Percentiles rank a stretch among this genome's conserved stretches.
Evolutionary conservation across 2,888 invertebrate genomes (phyloP).

Genomic region (Diplolepis rosae): DNA sequence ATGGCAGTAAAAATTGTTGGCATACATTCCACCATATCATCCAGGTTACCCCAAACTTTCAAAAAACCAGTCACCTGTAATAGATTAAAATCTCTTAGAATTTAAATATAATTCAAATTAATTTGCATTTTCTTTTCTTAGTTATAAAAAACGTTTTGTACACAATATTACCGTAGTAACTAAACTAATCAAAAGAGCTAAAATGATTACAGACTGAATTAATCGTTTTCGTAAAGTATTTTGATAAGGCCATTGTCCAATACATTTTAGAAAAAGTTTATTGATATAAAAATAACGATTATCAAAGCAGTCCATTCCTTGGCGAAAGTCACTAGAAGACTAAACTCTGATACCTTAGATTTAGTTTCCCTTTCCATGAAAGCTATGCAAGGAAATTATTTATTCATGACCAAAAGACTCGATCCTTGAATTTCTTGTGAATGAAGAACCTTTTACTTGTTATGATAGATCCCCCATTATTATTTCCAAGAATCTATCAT

Average conservation of each 20-base stretch:
- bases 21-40: neutral
- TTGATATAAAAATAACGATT: conserved; percentile 4
- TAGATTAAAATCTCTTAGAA: too few relatives aligned
- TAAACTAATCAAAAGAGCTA: neutral
- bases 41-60: neutral
- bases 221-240: neutral
- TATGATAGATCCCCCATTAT: too few relatives aligned
- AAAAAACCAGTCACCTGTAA: neutral
- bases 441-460: too few relatives aligned
- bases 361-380: neutral
- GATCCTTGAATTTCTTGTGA: too few relatives aligned
- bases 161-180: neutral
- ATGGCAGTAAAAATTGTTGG: neutral
- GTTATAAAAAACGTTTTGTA: too few relatives aligned
- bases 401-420: too few relatives aligned
- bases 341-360: neutral
- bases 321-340: neutral
- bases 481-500: too few relatives aligned
- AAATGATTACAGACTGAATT: neutral
- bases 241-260: conserved; percentile 15
- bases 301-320: conserved; percentile 17
- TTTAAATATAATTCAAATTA: neutral
- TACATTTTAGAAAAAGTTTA: conserved; percentile 2
- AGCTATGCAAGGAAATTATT: neutral
- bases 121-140: neutral